phyloP scores from a whole-genome alignment of 2,113 vertebrate genomes.

The Rhinopomastus cyanomelas region DNA sequence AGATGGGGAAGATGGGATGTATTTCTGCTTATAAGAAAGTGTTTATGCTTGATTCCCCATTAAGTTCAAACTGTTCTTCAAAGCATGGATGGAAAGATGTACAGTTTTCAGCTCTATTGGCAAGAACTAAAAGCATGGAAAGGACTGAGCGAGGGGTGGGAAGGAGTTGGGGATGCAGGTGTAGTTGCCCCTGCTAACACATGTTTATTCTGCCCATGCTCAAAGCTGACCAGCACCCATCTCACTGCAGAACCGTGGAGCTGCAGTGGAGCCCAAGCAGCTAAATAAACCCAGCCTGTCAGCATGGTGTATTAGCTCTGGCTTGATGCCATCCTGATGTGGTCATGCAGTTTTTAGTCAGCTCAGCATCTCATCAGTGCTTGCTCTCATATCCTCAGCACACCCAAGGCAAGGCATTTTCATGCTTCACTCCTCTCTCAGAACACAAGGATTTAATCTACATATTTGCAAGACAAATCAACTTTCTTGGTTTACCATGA shows the following conservation, averaged over 20 bases:
- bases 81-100: background rate
- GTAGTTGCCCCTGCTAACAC: background rate
- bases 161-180: background rate
- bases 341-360: constrained; percentile 16
- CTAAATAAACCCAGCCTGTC: background rate
- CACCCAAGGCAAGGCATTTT: background rate
- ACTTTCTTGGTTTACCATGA: background rate
- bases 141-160: background rate
- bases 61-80: background rate
- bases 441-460: background rate
- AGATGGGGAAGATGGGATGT: background rate
- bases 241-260: background rate
- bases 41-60: background rate
- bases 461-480: background rate
- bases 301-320: background rate
- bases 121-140: background rate
- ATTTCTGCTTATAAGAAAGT: background rate
- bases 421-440: background rate
- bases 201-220: background rate
- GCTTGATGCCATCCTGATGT: background rate
- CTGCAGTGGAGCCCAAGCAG: background rate
- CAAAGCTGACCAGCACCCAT: background rate
- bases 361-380: background rate
- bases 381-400: rapidly evolving
- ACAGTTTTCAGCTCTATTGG: background rate